Evolutionary conservation across 2,113 vertebrate species (phyloP).

Genomic region (Galemys pyrenaicus): DNA sequence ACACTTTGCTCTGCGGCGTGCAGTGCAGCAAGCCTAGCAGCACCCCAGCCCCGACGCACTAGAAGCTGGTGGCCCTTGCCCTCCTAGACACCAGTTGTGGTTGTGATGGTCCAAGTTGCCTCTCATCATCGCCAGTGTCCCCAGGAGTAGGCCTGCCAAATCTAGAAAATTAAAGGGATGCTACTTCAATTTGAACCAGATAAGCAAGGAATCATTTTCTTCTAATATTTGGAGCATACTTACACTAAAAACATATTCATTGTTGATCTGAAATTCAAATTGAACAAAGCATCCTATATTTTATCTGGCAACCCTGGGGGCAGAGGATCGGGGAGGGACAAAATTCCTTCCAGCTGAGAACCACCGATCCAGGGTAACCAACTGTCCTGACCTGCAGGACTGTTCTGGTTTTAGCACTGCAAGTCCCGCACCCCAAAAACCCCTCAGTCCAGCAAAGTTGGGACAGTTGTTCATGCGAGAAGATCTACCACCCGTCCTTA

Average conservation of each 20-base stretch:
- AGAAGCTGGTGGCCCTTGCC: no score
- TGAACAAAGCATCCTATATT: neutral
- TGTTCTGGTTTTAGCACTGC: neutral
- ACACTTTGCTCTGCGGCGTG: accelerated
- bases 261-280: neutral
- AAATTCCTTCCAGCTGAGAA: neutral
- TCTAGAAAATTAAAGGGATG: neutral
- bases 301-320: neutral
- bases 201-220: neutral
- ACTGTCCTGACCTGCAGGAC: neutral
- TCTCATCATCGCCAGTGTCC: neutral
- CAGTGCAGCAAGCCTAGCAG: neutral
- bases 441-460: neutral
- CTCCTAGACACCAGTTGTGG: accelerated
- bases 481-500: no score
- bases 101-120: neutral
- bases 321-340: neutral
- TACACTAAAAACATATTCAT: neutral
- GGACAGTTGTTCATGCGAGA: accelerated
- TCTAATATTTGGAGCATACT: neutral
- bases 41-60: no score
- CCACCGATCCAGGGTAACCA: neutral
- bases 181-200: neutral
- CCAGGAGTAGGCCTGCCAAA: neutral
- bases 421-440: neutral